Percentiles rank a stretch among this genome's conserved stretches.
Conservation (phyloP, 2,888 invertebrate species). For the Philereme vetulata region DNA sequence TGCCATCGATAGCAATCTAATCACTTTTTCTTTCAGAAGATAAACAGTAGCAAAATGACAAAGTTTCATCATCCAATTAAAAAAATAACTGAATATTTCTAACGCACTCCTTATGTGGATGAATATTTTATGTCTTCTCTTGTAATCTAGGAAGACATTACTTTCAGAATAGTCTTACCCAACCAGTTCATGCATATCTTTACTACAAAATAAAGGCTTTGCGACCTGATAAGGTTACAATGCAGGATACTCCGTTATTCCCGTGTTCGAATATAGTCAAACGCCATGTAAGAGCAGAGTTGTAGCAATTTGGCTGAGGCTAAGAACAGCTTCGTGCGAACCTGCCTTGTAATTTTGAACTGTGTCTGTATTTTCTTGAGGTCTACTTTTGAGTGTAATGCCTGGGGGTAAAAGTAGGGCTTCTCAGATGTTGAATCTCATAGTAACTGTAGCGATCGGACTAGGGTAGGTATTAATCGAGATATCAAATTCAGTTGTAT, state of each 20-base stretch:
- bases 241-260: constrained; percentile 36
- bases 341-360: constrained; percentile 30
- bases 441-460: constrained; percentile 19
- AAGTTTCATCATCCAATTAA: too few relatives aligned
- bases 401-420: constrained; percentile 21
- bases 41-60: too few relatives aligned
- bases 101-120: background rate
- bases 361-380: constrained; percentile 24
- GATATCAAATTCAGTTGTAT: background rate
- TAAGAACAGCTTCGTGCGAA: constrained; percentile 24
- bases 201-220: constrained; percentile 25
- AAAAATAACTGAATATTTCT: too few relatives aligned
- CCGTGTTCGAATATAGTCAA: constrained; percentile 34
- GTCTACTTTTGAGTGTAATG: constrained; percentile 24
- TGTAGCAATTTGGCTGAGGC: constrained; percentile 36
- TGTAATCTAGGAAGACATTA: constrained; percentile 25
- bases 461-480: constrained; percentile 5
- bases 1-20: too few relatives aligned
- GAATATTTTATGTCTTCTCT: background rate
- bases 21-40: too few relatives aligned
- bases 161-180: constrained; percentile 16
- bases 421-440: constrained; percentile 23
- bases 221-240: constrained; percentile 38
- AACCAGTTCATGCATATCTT: constrained; percentile 31
- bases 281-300: constrained; percentile 36